Base-by-base conservation (phyloP, 2,113 vertebrate genomes). In the Hemichromis elongatus region DNA sequence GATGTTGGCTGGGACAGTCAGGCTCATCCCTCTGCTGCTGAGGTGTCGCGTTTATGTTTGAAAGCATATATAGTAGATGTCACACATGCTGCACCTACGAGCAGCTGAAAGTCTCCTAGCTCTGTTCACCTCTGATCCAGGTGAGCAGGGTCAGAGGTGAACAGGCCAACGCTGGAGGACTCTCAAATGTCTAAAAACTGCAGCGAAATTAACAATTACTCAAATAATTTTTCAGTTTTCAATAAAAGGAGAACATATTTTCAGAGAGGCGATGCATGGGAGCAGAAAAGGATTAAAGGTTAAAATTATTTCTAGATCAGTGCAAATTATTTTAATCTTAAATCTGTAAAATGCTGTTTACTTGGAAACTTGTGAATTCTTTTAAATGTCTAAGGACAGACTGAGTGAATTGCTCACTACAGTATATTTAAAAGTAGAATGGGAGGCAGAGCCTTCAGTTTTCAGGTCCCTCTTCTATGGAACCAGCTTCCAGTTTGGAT, bases 241-340 rank as follows among this genome's bases (percentile, higher is more conserved):
- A 59, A 19, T 19, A 30, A 30, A 21, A 8, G 35, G 6, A 12
- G 16, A 28, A 19, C 7, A 33, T 2, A 11, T 33, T 59, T 8
- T 5, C 4, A 0, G 16, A 11, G 18, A 10, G 57, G 8, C 18
- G 57, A 35, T 4, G 18, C 18, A 35, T 16, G 9, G 28, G 28
- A 18, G 18, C 33, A 30, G 30, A 7, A 13, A 37, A 37, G 1
- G 33, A n/a, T 66, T 35, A 33, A 13, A 63, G 19, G 6, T 63
- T 37, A 37, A 37, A n/a, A 5, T 63, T 63, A 0, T 7, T 63
- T 37, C 18, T 13, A 37, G 59, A 37, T 0, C 33, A 6, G 7
- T 9, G n/a, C 18, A n/a, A 6, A 3, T 0, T 11, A 12, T 13
- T 53, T 3, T 59, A 0, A 59, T 18, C 26, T 59, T 30, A 59